phyloP scores from a whole-genome alignment of 2,888 invertebrate genomes.

The Malthinus flaveolus region DNA sequence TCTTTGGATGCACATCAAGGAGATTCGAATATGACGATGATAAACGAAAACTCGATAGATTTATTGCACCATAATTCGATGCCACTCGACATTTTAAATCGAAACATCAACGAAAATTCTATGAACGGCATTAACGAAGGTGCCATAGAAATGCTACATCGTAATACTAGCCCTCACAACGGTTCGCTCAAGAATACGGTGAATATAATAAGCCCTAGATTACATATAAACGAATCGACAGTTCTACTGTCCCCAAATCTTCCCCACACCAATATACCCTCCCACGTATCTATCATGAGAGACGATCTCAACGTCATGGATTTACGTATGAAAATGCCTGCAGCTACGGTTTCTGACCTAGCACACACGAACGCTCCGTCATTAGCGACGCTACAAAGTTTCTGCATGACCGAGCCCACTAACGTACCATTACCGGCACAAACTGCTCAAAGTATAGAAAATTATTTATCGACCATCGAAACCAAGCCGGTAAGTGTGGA shows the following conservation, averaged over 20 bases:
- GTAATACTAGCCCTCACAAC: slow-evolving; percentile 35
- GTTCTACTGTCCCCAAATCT: slow-evolving; percentile 6
- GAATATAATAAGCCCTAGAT: slow-evolving; percentile 5
- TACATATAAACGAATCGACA: background rate
- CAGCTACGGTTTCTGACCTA: slow-evolving; percentile 56
- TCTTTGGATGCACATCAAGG: slow-evolving; percentile 54
- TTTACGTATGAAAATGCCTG: slow-evolving; percentile 67
- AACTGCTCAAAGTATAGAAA: slow-evolving; percentile 63
- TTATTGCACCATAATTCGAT: slow-evolving; percentile 49
- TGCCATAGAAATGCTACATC: slow-evolving; percentile 45
- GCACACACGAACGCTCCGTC: slow-evolving; percentile 62
- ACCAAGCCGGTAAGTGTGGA: slow-evolving; percentile 28
- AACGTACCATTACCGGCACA: slow-evolving; percentile 59
- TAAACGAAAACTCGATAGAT: slow-evolving; percentile 59
- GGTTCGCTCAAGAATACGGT: slow-evolving; percentile 5
- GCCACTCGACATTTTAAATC: slow-evolving; percentile 28
- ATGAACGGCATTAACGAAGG: slow-evolving; percentile 48
- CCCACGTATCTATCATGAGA: slow-evolving; percentile 36
- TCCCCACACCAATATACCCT: slow-evolving; percentile 14
- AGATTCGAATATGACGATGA: slow-evolving; percentile 53
- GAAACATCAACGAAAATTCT: slow-evolving; percentile 47
- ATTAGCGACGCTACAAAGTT: slow-evolving; percentile 56
- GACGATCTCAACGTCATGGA: slow-evolving; percentile 66
- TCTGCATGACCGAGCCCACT: slow-evolving; percentile 55
- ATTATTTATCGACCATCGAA: slow-evolving; percentile 61